phyloP scores from a whole-genome alignment of 2,888 invertebrate genomes.

The Ennomos erosarius region DNA sequence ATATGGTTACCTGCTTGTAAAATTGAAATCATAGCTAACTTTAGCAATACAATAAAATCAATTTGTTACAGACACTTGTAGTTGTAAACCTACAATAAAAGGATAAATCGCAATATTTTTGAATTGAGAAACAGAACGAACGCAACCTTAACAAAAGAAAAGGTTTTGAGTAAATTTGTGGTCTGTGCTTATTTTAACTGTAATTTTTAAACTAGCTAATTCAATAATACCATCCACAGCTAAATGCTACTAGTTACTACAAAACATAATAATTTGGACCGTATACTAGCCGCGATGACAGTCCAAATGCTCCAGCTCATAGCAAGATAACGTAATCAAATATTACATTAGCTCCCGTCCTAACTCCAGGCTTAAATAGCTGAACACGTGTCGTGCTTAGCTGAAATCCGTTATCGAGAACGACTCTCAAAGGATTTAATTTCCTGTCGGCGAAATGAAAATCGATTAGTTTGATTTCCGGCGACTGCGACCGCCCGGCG shows the following conservation, averaged over 20 bases:
- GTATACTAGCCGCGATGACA: too few relatives aligned
- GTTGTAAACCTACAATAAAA: background rate
- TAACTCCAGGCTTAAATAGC: constrained; percentile 33
- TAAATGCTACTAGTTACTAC: too few relatives aligned
- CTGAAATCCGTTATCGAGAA: constrained; percentile 78
- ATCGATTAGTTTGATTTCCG: constrained; percentile 85
- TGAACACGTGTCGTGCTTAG: constrained; percentile 80
- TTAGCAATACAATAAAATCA: constrained; percentile 2
- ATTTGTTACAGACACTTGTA: constrained; percentile 2
- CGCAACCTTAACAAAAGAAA: background rate
- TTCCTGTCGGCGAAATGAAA: constrained; percentile 83
- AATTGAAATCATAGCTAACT: background rate
- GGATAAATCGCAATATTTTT: background rate
- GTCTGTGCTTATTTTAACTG: too few relatives aligned
- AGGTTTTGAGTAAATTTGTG: too few relatives aligned
- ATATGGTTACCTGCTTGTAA: background rate
- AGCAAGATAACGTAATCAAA: too few relatives aligned
- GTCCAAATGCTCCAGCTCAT: too few relatives aligned
- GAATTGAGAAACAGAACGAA: background rate
- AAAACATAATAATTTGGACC: too few relatives aligned
- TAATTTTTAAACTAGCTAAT: too few relatives aligned
- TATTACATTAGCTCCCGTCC: constrained; percentile 1
- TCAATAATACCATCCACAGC: too few relatives aligned
- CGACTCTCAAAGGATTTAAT: constrained; percentile 84
- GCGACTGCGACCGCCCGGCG: constrained; percentile 65